Evolutionary conservation across 1,140 invertebrate genomes (phyloP).

Genomic region (Drosophila gunungcola): DNA sequence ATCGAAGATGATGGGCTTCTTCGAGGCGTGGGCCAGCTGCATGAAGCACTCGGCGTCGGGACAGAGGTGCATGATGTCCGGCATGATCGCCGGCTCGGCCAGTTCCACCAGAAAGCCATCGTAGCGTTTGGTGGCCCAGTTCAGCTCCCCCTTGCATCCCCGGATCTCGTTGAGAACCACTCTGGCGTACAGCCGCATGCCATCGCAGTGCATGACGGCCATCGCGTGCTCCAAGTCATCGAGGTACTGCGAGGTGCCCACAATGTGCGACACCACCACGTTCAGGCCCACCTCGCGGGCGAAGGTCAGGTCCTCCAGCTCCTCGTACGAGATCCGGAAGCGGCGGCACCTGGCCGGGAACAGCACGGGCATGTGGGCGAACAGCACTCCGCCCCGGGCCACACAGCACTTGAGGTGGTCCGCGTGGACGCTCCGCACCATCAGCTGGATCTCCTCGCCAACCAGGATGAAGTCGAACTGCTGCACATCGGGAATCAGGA

Average conservation of each 20-base stretch:
- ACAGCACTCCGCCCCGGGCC: constrained; percentile 41
- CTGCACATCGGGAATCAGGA: constrained; percentile 53
- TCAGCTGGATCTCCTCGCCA: constrained; percentile 66
- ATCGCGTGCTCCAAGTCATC: constrained; percentile 53
- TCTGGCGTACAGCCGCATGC: constrained; percentile 63
- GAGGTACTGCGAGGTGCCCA: constrained; percentile 58
- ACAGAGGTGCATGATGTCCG: constrained; percentile 63
- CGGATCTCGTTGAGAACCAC: constrained; percentile 67
- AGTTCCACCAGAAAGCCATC: constrained; percentile 75
- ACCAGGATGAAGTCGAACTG: constrained; percentile 67
- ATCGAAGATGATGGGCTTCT: constrained; percentile 75
- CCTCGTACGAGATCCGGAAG: constrained; percentile 65
- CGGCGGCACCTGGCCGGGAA: constrained; percentile 61
- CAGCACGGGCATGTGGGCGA: constrained; percentile 65
- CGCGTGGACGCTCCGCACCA: constrained; percentile 28
- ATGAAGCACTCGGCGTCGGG: constrained; percentile 63
- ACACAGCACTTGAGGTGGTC: constrained; percentile 60
- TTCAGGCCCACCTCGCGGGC: constrained; percentile 71
- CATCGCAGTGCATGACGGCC: constrained; percentile 49
- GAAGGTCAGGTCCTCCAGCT: constrained; percentile 79
- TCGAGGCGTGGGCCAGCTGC: constrained; percentile 46
- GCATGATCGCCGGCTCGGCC: constrained; percentile 2
- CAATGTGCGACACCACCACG: constrained; percentile 63
- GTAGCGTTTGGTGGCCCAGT: constrained; percentile 68
- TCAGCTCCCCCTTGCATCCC: constrained; percentile 56